Conservation (phyloP, 1,140 invertebrate genomes). For the Lerema accius region DNA sequence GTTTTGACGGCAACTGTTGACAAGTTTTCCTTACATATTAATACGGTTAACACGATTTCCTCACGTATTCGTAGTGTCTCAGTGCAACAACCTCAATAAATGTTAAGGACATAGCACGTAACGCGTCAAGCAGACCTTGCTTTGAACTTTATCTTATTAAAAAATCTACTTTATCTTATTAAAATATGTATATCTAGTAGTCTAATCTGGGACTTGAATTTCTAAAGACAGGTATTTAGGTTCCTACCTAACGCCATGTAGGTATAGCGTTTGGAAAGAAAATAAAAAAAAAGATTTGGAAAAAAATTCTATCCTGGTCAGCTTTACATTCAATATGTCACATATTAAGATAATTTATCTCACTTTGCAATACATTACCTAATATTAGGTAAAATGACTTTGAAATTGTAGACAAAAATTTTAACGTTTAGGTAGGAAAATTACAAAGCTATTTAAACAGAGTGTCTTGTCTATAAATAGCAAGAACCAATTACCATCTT, state of each 20-base stretch:
- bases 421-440: too few relatives aligned
- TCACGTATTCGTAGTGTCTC: conserved; percentile 17
- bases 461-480: too few relatives aligned
- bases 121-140: conserved; percentile 20
- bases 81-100: conserved; percentile 28
- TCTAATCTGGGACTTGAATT: neutral
- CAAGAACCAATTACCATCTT: too few relatives aligned
- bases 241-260: neutral
- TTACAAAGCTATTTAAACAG: too few relatives aligned
- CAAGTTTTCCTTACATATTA: too few relatives aligned
- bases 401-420: too few relatives aligned
- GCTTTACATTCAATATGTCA: too few relatives aligned
- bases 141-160: neutral
- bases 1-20: too few relatives aligned
- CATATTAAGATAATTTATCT: too few relatives aligned
- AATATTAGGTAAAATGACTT: too few relatives aligned
- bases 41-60: conserved; percentile 3
- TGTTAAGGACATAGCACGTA: conserved; percentile 24
- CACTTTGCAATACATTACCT: too few relatives aligned
- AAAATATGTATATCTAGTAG: neutral
- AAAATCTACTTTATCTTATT: conserved; percentile 21
- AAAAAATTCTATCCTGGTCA: too few relatives aligned
- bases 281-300: neutral
- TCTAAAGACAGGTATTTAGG: neutral
- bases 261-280: neutral